Base-by-base conservation (phyloP, 2,113 vertebrate genomes). In the Eublepharis macularius region DNA sequence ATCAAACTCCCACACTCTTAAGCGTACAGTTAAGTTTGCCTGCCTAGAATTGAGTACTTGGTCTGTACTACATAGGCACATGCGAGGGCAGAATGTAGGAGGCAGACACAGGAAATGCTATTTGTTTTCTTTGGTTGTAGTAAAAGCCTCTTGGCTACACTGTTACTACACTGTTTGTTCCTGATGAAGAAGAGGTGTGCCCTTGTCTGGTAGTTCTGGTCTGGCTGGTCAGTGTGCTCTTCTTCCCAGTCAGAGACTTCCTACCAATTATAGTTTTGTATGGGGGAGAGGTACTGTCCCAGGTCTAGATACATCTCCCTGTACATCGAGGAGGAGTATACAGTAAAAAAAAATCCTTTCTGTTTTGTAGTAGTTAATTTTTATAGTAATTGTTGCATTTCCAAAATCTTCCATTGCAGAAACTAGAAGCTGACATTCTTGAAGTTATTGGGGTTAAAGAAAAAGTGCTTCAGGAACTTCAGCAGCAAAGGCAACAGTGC, bases 381-480 rank as follows among this genome's bases (percentile, higher is more conserved):
- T 78, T 87, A 32, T 87, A 43, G 32, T 85, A 63, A 60, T 54
- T 89, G 54, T 88, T 14, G 57, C 9, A 54, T 86, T 82, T 89
- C 73, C 60, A 14, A 75, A 66, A 91, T 89, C 93, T 91, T 93
- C 49, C 90, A 0, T 81, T n/a, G 86, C 89, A 99, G 99, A 99
- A 99, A 97, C 87, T 98, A 87, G 98, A 99, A 94, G 94, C 93
- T 32, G 98, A 99, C 80, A 34, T 95, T 83, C 87, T 92, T 65
- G 97, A 98, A 89, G 79, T 97, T 86, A 97, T 95, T 93, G 87
- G 92, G 32, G 92, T 94, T 82, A 96, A 96, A 80, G 98, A 99
- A 17, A 97, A 99, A 93, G 84, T 88, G 66, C 95, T 97, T 83
- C 96, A 97, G 86, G 97, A 97, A 80, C 90, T 98, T 32, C 95